Evolutionary conservation across 1,140 invertebrate species (phyloP).

Genomic region (Drosophila lini): DNA sequence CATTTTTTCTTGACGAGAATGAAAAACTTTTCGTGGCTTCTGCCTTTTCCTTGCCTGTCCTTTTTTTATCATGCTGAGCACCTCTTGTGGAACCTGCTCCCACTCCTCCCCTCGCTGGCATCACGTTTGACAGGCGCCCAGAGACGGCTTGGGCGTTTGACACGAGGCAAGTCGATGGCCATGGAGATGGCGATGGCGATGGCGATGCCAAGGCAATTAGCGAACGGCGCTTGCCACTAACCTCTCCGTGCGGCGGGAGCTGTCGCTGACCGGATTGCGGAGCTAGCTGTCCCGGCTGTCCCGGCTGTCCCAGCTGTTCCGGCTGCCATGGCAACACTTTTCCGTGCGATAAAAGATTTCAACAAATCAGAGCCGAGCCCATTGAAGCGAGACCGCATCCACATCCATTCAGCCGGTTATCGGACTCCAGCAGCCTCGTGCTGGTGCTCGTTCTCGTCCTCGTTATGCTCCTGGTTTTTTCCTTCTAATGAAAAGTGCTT

Average conservation of each 20-base stretch:
- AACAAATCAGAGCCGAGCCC: constrained; percentile 69
- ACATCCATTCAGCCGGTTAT: constrained; percentile 24
- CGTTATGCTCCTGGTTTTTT: constrained; percentile 25
- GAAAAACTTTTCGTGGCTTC: neutral
- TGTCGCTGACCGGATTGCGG: constrained; percentile 4
- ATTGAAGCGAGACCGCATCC: constrained; percentile 45
- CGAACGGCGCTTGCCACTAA: constrained; percentile 59
- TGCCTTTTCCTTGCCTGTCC: neutral
- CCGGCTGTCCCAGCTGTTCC: constrained; percentile 38
- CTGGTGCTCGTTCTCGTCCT: constrained; percentile 3
- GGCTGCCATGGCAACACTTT: constrained; percentile 74
- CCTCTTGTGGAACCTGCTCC: neutral
- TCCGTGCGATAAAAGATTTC: constrained; percentile 76
- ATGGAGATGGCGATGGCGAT: constrained; percentile 27
- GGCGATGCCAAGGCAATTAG: constrained; percentile 68
- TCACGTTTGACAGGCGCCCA: constrained; percentile 65
- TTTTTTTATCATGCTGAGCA: constrained; percentile 10
- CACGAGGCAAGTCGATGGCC: constrained; percentile 52
- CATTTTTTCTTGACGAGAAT: neutral
- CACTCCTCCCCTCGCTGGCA: constrained; percentile 5
- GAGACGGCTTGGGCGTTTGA: constrained; percentile 58
- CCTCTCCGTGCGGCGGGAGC: constrained; percentile 27
- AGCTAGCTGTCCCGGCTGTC: constrained; percentile 22
- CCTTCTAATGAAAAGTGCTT: constrained; percentile 76
- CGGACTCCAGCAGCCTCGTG: constrained; percentile 1